Conservation (phyloP, 1,140 invertebrate species). For the Drosophila dunni region DNA sequence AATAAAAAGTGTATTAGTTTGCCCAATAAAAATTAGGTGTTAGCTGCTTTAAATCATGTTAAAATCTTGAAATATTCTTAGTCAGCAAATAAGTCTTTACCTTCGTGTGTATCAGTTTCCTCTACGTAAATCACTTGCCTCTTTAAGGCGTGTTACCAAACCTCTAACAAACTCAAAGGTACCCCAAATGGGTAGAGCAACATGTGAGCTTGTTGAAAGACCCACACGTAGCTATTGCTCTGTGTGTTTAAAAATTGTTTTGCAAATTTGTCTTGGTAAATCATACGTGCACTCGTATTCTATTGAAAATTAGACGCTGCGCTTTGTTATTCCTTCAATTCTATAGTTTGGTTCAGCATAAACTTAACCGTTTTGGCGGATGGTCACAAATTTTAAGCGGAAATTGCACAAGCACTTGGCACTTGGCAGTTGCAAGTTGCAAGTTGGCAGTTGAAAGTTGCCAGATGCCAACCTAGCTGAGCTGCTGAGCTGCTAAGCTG, state of each 20-base stretch:
- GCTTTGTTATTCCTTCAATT: conserved; percentile 51
- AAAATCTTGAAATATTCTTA: no score
- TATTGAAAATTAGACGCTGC: conserved; percentile 65
- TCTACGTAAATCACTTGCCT: no score
- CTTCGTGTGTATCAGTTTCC: no score
- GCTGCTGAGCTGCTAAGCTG: not conserved
- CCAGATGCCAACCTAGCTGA: conserved; percentile 37
- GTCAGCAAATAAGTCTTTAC: no score
- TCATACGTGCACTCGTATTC: conserved; percentile 65
- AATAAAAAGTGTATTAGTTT: no score
- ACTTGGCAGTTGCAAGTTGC: conserved; percentile 57
- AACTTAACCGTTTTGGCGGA: conserved; percentile 73
- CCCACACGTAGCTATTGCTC: conserved; percentile 29
- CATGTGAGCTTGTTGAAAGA: conserved; percentile 15
- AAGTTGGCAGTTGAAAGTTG: conserved; percentile 6
- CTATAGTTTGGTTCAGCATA: conserved; percentile 55
- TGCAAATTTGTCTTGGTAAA: conserved; percentile 62
- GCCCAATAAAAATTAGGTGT: no score
- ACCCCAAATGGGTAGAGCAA: not conserved
- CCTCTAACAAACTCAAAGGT: not conserved
- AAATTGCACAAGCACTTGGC: conserved; percentile 81
- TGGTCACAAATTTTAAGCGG: conserved; percentile 76
- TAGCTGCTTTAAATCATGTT: no score
- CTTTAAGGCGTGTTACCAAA: not conserved
- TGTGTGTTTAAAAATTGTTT: conserved; percentile 33